phyloP scores from a whole-genome alignment of 2,797 vertebrate genomes.

The Eupleurogrammus muticus region DNA sequence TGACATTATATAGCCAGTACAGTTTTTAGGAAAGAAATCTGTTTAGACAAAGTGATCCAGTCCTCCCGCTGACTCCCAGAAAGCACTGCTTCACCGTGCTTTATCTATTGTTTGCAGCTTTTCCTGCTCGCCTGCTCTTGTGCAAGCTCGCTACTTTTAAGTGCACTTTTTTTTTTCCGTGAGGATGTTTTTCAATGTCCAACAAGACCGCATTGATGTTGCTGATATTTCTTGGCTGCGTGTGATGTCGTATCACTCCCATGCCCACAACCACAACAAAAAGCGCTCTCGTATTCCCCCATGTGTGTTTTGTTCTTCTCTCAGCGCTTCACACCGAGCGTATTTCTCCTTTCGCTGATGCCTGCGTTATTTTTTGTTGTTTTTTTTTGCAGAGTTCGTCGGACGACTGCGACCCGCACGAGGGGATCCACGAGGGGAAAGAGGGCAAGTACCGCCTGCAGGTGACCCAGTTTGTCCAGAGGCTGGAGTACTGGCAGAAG shows the following conservation, averaged over 20 bases:
- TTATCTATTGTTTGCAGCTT: constrained; percentile 1
- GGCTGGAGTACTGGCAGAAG: constrained; percentile 92
- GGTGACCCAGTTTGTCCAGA: constrained; percentile 90
- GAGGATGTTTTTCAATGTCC: not conserved
- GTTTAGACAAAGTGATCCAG: constrained; percentile 33
- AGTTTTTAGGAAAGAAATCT: constrained; percentile 14
- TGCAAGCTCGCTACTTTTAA: not conserved
- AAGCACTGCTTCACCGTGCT: not conserved
- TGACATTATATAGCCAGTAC: constrained; percentile 44
- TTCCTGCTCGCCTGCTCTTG: not conserved
- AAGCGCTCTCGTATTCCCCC: not conserved
- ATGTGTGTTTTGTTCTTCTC: constrained; percentile 3
- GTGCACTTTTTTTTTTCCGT: not conserved
- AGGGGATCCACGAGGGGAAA: constrained; percentile 75
- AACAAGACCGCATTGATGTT: constrained; percentile 22
- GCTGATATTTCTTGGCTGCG: constrained; percentile 21
- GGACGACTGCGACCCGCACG: constrained; percentile 91
- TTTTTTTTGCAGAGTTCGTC: constrained; percentile 87
- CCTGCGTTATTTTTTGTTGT: no score
- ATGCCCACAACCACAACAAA: constrained; percentile 9
- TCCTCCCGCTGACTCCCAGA: not conserved
- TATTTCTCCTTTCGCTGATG: not conserved
- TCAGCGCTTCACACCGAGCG: not conserved
- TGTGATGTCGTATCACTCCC: constrained; percentile 9
- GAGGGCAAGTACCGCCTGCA: constrained; percentile 90